Evolutionary conservation across 2,113 vertebrate genomes (phyloP).

Genomic region (Haliaeetus leucogaster): DNA sequence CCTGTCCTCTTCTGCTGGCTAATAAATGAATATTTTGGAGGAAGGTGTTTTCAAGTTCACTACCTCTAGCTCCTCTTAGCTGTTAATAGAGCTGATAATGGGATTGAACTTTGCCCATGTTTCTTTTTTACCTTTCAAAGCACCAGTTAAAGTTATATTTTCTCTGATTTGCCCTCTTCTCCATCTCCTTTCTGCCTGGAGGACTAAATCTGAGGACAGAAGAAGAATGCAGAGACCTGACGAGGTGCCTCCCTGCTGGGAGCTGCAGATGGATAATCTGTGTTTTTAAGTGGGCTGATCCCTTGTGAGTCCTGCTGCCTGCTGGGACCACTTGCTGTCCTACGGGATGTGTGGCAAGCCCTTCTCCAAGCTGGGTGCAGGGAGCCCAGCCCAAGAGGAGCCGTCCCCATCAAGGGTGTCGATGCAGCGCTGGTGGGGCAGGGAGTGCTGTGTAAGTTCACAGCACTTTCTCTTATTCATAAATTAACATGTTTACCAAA

Average conservation of each 20-base stretch:
- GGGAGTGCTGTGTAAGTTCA: rapidly evolving
- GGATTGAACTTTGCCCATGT: constrained; percentile 86
- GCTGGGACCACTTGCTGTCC: not conserved
- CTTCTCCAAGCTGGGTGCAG: not conserved
- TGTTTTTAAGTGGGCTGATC: not conserved
- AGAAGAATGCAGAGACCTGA: not conserved
- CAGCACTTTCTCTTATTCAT: not conserved
- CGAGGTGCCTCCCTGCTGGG: not conserved
- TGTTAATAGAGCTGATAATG: constrained; percentile 83
- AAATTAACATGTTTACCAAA: not conserved
- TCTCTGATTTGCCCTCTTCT: not conserved
- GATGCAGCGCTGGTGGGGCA: rapidly evolving
- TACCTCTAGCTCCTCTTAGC: constrained; percentile 85
- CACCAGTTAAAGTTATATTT: not conserved
- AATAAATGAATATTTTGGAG: not conserved
- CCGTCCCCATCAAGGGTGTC: rapidly evolving
- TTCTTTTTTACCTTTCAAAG: constrained; percentile 79
- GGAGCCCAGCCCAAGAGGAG: not conserved
- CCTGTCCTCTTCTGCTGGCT: not conserved
- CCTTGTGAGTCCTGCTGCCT: rapidly evolving
- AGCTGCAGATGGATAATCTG: not conserved
- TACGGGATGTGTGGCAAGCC: rapidly evolving
- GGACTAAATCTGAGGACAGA: not conserved
- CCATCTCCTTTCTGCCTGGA: not conserved
- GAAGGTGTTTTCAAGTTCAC: not conserved